Percentiles rank a stretch among this genome's conserved stretches.
phyloP scores from a whole-genome alignment of 1,140 invertebrate species.

The Arctopsyche grandis region DNA sequence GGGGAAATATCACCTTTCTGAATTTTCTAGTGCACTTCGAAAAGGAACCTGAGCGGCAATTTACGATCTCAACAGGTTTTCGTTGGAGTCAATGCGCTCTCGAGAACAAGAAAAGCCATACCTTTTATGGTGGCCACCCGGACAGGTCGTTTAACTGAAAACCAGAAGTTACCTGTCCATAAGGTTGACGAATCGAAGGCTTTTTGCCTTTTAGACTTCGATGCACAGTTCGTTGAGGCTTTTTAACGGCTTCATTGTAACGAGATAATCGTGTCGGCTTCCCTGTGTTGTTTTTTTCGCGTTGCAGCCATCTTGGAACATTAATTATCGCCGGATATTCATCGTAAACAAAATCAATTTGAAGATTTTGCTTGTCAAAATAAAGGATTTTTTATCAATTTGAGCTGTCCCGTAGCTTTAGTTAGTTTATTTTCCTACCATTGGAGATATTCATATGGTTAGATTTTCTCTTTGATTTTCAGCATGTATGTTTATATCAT shows the following conservation, averaged over 20 bases:
- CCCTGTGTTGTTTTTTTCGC: not conserved
- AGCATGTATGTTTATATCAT: no score
- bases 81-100: constrained; percentile 26
- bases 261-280: not conserved
- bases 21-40: not conserved
- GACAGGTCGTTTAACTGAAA: constrained; percentile 30
- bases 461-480: no score
- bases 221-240: not conserved
- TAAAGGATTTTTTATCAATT: no score
- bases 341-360: no score
- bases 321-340: not conserved
- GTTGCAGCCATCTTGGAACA: not conserved
- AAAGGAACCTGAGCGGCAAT: not conserved
- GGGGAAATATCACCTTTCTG: not conserved
- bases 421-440: no score
- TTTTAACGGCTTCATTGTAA: constrained; percentile 7
- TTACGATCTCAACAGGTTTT: not conserved
- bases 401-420: no score
- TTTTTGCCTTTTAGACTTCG: not conserved
- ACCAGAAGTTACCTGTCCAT: constrained; percentile 25
- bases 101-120: constrained; percentile 18
- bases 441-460: no score
- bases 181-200: constrained; percentile 17
- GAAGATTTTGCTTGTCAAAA: no score
- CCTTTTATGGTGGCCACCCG: constrained; percentile 37